These are phyloP conservation scores for Pipa parva DNA, from an alignment of 2,113 vertebrate genomes.

Conservation along the genomic window DNA sequence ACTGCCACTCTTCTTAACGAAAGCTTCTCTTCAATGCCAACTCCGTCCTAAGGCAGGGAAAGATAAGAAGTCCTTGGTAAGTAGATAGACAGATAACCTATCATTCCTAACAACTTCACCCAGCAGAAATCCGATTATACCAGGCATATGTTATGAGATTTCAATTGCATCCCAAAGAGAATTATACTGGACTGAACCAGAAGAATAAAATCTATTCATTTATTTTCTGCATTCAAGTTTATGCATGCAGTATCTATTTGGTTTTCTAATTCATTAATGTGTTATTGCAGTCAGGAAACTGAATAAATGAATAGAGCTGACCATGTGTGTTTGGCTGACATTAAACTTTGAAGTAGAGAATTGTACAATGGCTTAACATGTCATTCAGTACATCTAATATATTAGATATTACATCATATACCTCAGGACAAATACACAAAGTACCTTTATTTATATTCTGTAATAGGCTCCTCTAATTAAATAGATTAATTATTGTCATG, in stretches of 20 bases:
- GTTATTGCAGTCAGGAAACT: neutral
- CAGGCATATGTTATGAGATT: constrained; percentile 37
- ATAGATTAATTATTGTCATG: too few relatives aligned
- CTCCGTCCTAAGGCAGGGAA: constrained; percentile 67
- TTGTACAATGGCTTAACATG: too few relatives aligned
- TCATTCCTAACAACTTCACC: neutral
- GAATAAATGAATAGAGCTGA: neutral
- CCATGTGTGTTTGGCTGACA: too few relatives aligned
- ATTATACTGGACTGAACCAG: neutral
- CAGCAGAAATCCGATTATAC: constrained; percentile 20
- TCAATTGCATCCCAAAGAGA: constrained; percentile 9
- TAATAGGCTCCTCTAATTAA: too few relatives aligned
- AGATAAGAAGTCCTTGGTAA: constrained; percentile 40
- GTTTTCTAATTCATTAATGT: neutral
- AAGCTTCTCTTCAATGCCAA: constrained; percentile 74
- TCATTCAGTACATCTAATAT: too few relatives aligned
- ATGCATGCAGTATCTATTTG: neutral
- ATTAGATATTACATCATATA: too few relatives aligned
- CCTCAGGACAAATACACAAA: too few relatives aligned
- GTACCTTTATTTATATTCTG: too few relatives aligned
- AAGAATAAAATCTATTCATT: neutral
- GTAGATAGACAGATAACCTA: constrained; percentile 32
- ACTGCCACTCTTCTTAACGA: constrained; percentile 75
- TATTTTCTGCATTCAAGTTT: neutral
- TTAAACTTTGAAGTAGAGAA: too few relatives aligned